phyloP scores from a whole-genome alignment of 2,888 invertebrate genomes.

The Drymonia ruficornis region DNA sequence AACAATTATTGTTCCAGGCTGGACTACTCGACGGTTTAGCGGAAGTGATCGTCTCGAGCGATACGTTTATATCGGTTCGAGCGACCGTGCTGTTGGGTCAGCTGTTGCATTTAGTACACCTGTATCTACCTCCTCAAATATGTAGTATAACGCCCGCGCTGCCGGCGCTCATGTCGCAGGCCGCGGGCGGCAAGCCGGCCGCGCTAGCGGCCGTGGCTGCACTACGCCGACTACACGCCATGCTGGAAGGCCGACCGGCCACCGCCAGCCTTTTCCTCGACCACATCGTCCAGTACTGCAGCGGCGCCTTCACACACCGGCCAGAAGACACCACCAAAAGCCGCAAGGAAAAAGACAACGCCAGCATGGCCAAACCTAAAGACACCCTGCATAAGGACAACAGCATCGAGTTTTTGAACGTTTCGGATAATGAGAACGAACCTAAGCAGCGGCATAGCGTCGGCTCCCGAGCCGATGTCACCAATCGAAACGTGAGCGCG shows the following conservation, averaged over 20 bases:
- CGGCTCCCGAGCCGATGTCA: constrained; percentile 72
- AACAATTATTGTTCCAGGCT: constrained; percentile 68
- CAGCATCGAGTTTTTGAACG: constrained; percentile 72
- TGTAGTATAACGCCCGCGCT: constrained; percentile 89
- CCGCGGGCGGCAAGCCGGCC: constrained; percentile 90
- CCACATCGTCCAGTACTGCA: constrained; percentile 88
- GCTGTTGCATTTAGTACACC: constrained; percentile 93
- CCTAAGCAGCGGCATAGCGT: constrained; percentile 74
- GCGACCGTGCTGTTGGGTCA: constrained; percentile 96
- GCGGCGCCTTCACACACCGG: constrained; percentile 66
- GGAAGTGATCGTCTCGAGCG: constrained; percentile 95
- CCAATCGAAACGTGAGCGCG: constrained; percentile 74
- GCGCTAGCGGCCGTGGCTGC: constrained; percentile 94
- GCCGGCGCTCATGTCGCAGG: constrained; percentile 92
- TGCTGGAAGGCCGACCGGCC: constrained; percentile 92
- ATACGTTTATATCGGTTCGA: constrained; percentile 95
- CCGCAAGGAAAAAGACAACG: constrained; percentile 72
- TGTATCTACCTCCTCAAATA: constrained; percentile 94
- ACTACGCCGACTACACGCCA: constrained; percentile 90
- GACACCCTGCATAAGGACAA: constrained; percentile 59
- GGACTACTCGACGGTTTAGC: constrained; percentile 95
- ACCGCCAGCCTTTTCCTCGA: constrained; percentile 93
- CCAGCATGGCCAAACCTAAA: constrained; percentile 61
- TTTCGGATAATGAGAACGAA: constrained; percentile 72
- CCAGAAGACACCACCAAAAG: constrained; percentile 65